Evolutionary conservation across 2,113 vertebrate species (phyloP), one percentile per base, ranked within the genome.

Genomic region (Ciconia maguari): DNA sequence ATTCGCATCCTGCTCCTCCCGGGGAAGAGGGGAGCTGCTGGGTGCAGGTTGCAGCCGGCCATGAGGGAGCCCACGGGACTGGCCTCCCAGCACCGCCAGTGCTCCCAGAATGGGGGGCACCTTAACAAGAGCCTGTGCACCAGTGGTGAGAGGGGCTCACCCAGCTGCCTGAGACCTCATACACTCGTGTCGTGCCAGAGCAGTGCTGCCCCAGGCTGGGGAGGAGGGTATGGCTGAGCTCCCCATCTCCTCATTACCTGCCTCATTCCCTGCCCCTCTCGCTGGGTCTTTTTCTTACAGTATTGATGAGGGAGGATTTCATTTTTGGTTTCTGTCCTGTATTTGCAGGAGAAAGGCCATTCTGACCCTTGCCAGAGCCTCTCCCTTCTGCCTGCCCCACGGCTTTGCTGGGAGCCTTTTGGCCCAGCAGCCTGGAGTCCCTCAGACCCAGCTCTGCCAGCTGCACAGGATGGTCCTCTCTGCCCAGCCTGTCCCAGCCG

Each of bases 301-400:
- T 38, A 36, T 29, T 41, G 18, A 41, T 66, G 32, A 64, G 8
- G 13, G 34, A 38, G 34, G 14, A 68, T 54, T 83, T 48, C 16
- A 36, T 78, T 57, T 57, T 52, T 32, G 13, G 27, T 62, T 82
- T 69, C 58, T 5, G 10, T 32, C 26, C 49, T 32, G 5, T 44
- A 41, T 25, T 51, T 77, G 46, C 64, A 68, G 65, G 20, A 64
- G 6, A 64, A 76, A 41, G 13, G 44, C 32, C 51, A 5, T n/a
- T 52, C 44, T 10, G 5, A 29, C 24, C 38, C 22, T 38, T 4
- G 3, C 16, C 1, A 0, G 7, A 3, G 4, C 16, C 29, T 72
- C 14, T 71, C 48, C 18, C 16, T 27, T 34, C 55, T 48, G 38
- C 49, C 44, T 25, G 61, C 42, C 49, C 44, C 71, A 52, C 0